Evolutionary conservation across 2,113 vertebrate genomes (phyloP).

Genomic region (Nothoprocta perdicaria): DNA sequence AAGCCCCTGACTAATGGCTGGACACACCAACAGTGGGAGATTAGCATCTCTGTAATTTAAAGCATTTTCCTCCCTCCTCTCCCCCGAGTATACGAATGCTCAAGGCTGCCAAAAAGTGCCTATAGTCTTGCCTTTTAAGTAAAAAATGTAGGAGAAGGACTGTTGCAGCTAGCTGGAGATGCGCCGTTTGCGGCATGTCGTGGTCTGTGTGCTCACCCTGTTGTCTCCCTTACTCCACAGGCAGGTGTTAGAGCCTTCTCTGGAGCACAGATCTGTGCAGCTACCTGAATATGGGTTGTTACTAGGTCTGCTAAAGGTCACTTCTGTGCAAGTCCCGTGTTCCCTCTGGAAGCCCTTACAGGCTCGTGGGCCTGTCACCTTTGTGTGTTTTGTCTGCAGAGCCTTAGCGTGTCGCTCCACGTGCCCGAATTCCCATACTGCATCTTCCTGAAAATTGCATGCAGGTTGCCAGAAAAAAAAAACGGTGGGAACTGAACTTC

Average conservation of each 20-base stretch:
- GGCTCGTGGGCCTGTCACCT: constrained; percentile 63
- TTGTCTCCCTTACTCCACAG: constrained; percentile 21
- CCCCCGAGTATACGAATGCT: neutral
- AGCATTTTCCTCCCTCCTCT: constrained; percentile 44
- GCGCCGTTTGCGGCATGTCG: constrained; percentile 12
- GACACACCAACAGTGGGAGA: constrained; percentile 24
- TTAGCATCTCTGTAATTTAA: constrained; percentile 59
- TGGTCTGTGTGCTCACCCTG: neutral
- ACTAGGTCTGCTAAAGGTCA: constrained; percentile 42
- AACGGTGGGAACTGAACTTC: constrained; percentile 50
- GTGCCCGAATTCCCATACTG: constrained; percentile 56
- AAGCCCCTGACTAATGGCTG: constrained; percentile 7
- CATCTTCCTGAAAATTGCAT: constrained; percentile 65
- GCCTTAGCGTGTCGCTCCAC: neutral
- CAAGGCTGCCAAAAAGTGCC: constrained; percentile 23
- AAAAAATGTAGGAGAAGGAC: constrained; percentile 3
- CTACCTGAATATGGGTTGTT: constrained; percentile 26
- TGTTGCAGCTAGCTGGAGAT: constrained; percentile 15
- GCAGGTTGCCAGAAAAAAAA: constrained; percentile 45
- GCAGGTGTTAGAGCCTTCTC: constrained; percentile 15
- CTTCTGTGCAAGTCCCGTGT: neutral
- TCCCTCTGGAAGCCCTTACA: constrained; percentile 47
- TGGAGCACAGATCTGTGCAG: constrained; percentile 28
- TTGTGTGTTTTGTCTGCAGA: constrained; percentile 68
- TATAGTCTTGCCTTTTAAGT: constrained; percentile 49